phyloP scores from a whole-genome alignment of 2,113 vertebrate genomes.

The Zosterops borbonicus region DNA sequence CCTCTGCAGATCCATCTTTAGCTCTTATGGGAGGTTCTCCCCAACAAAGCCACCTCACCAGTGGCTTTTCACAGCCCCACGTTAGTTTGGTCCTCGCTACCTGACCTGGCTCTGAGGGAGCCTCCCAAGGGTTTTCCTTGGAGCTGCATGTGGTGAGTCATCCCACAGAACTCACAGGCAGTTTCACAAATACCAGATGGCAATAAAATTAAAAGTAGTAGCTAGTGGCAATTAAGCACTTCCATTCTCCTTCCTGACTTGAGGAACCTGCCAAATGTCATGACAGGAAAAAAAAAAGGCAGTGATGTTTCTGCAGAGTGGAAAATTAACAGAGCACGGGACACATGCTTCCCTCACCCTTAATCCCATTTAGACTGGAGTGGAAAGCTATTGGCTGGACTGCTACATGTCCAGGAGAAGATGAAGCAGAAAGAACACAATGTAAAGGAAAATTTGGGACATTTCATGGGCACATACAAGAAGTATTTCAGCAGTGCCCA shows the following conservation, averaged over 20 bases:
- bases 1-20: not conserved
- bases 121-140: not conserved
- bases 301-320: not conserved
- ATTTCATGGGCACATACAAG: not conserved
- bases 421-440: not conserved
- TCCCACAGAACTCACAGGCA: not conserved
- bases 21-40: not conserved
- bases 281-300: not conserved
- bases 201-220: constrained; percentile 49
- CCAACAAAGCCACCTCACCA: not conserved
- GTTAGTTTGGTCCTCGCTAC: fast-evolving
- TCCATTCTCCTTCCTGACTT: constrained; percentile 15
- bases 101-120: not conserved
- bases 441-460: not conserved
- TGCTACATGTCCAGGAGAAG: not conserved
- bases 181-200: constrained; percentile 53
- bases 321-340: not conserved
- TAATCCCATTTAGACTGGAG: not conserved
- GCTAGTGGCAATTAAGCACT: constrained; percentile 23
- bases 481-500: not conserved
- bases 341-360: not conserved
- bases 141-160: not conserved
- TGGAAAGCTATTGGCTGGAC: not conserved
- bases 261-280: not conserved
- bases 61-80: not conserved